Conservation (phyloP, 2,797 vertebrate genomes). For the Diglossa cyanea region DNA sequence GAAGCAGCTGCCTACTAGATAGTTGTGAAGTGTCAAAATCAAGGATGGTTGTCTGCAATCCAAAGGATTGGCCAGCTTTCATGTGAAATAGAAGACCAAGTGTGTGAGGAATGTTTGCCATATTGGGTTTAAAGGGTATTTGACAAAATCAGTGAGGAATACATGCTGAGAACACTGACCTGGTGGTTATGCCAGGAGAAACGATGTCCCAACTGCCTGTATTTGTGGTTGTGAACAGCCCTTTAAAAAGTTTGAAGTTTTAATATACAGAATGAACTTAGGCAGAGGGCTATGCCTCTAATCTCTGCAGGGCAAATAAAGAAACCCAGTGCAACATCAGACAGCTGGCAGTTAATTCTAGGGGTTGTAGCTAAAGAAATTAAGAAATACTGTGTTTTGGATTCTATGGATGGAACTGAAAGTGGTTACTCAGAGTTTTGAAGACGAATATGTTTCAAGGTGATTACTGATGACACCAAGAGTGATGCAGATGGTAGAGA, state of each 20-base stretch:
- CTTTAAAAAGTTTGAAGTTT: neutral
- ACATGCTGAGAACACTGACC: neutral
- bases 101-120: neutral
- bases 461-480: neutral
- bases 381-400: neutral
- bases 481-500: neutral
- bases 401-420: neutral
- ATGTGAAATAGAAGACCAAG: neutral
- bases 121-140: neutral
- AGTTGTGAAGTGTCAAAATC: neutral
- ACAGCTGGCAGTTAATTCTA: neutral
- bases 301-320: neutral
- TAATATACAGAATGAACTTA: neutral
- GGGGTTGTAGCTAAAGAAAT: neutral
- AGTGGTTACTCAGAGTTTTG: neutral
- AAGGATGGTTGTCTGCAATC: neutral
- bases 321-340: neutral
- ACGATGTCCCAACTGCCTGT: accelerated
- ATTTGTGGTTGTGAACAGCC: neutral
- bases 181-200: neutral
- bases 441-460: neutral
- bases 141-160: neutral
- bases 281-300: neutral
- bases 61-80: neutral
- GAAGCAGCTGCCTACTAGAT: neutral